Base-by-base conservation (phyloP, 64 coral and sea anemone species). In the Montipora cactus region DNA sequence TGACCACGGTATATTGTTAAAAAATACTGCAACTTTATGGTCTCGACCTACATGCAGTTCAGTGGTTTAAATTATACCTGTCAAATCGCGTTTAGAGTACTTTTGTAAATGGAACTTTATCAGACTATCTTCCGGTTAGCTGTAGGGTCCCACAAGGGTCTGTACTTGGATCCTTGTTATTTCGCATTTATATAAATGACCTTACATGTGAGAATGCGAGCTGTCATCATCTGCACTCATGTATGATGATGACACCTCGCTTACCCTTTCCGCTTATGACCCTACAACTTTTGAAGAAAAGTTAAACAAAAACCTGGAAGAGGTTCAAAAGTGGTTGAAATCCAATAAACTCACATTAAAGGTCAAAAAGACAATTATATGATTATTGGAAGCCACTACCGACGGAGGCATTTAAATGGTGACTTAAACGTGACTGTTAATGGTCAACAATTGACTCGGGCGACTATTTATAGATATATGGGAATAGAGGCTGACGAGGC, bases 401-500 rank as follows among this genome's bases (percentile, higher is more conserved):
- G 68, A 51, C 62, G 74, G 8, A 64, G 45, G 44, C 6, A 25
- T 25, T 83, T 55, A 55, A 25, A 25, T 25, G 25, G 25, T 25
- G 25, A 25, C 25, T 25, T 25, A 25, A 25, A 25, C 25, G 25
- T 92, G 73, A 84, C 79, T 73, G 81, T 92, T 47, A 83, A 83
- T 66, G 71, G 52, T 84, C 50, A 73, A 74, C 49, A 84, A 75
- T 67, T 92, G 16, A 92, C 70, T 20, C 21, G 46, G 72, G 90
- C 74, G 15, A 75, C 79, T 67, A 74, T 46, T 74, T 83, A 79
- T 53, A 1, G 25, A 25, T 25, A 25, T 25, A 25, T 25, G 25
- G 25, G 25, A 25, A 25, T 25, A 25, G 25, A 25, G 25, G 25
- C 1, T 25, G 25, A 25, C 25, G 25, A 25, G 25, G 25, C 25